Percentiles rank a stretch among this genome's conserved stretches.
Conservation (phyloP, 2,113 vertebrate species). For the Sakesphorus luctuosus region DNA sequence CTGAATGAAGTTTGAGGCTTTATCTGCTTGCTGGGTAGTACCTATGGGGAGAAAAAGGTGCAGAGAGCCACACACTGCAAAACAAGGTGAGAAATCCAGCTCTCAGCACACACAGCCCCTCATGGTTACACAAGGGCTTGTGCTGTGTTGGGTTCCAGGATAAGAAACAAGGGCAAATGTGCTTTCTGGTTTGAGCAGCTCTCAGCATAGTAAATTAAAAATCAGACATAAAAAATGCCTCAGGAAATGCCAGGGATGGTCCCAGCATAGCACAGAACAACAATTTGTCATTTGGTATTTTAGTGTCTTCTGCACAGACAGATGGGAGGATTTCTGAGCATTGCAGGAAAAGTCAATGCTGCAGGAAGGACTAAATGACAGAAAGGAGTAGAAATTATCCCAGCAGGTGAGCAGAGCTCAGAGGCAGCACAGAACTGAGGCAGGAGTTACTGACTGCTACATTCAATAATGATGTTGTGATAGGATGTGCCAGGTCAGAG, state of each 20-base stretch:
- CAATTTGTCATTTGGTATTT: not conserved
- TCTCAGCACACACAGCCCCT: not conserved
- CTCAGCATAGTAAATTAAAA: not conserved
- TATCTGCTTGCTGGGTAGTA: not conserved
- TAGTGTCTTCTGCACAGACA: not conserved
- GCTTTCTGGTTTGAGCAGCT: not conserved
- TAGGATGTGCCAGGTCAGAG: not conserved
- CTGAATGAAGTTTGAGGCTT: not conserved
- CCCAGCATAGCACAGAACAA: not conserved
- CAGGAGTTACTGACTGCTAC: not conserved
- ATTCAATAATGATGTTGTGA: not conserved
- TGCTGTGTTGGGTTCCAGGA: not conserved
- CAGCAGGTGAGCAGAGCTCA: not conserved
- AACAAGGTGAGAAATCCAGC: not conserved
- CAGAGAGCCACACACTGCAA: rapidly evolving
- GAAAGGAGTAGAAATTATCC: not conserved
- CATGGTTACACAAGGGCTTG: rapidly evolving
- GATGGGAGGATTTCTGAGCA: not conserved
- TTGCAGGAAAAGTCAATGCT: not conserved
- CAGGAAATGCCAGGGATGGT: not conserved
- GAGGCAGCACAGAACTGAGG: not conserved
- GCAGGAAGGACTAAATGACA: not conserved
- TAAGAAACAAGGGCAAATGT: not conserved
- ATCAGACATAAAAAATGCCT: not conserved
- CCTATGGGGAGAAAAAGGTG: rapidly evolving